A percentile compares a stretch with the other conserved stretches of the same genome.
Evolutionary conservation across 2,888 invertebrate genomes (phyloP).

Genomic region (Adelphocoris suturalis): DNA sequence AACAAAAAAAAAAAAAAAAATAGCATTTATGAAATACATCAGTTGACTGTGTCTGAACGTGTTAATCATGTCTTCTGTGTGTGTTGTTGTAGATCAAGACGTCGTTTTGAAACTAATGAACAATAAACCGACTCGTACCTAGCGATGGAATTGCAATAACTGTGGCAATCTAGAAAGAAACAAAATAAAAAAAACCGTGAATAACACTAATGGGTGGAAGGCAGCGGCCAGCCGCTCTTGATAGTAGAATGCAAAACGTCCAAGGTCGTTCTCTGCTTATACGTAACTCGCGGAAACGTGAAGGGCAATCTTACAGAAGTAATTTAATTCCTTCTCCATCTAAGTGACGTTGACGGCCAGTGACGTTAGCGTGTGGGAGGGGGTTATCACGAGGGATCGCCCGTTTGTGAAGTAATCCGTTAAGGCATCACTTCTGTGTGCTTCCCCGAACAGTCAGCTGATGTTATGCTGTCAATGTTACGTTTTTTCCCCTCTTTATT

Average conservation of each 20-base stretch:
- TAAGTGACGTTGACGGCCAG: slow-evolving; percentile 17
- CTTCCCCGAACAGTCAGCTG: background rate
- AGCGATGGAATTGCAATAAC: no score
- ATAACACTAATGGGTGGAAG: background rate
- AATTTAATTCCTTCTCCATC: slow-evolving; percentile 3
- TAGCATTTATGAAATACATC: no score
- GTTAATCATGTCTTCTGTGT: no score
- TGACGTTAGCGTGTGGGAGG: slow-evolving; percentile 16
- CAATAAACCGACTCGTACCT: no score
- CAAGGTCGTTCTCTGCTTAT: background rate
- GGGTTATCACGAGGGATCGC: slow-evolving; percentile 18
- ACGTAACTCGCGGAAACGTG: slow-evolving; percentile 3
- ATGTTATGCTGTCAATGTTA: no score
- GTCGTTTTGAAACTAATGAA: no score
- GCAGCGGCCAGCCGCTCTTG: background rate
- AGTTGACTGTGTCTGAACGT: no score
- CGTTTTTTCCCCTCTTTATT: no score
- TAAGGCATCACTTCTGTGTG: background rate
- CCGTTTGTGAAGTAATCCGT: slow-evolving; percentile 25
- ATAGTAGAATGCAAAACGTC: background rate
- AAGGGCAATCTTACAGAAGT: slow-evolving; percentile 30
- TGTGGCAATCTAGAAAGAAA: no score
- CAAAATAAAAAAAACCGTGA: background rate
- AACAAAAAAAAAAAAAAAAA: no score
- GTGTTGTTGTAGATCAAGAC: no score